Percentiles rank a stretch among this genome's conserved stretches.
Conservation (phyloP, 1,140 invertebrate species). For the Listronotus oregonensis region DNA sequence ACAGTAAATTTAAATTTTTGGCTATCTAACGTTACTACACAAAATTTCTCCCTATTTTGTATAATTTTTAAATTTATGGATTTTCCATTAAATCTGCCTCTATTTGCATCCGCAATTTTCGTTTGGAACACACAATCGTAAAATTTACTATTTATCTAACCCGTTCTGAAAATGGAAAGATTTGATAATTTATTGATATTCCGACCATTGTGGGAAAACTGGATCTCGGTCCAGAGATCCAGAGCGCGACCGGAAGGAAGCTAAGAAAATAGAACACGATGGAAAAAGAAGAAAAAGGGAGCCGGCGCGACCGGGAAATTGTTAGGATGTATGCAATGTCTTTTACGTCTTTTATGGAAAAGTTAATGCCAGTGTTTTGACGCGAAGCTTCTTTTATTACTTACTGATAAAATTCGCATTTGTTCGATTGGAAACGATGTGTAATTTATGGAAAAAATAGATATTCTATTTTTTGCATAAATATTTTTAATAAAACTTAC, state of each 20-base stretch:
- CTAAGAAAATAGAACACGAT: conserved; percentile 6
- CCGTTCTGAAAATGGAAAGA: not conserved
- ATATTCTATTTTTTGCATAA: no score
- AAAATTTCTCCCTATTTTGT: no score
- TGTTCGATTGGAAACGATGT: no score
- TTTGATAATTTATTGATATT: conserved; percentile 4
- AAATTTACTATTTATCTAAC: conserved; percentile 9
- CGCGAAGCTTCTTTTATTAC: not conserved
- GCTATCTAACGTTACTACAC: no score
- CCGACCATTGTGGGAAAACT: not conserved
- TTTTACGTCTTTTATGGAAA: not conserved
- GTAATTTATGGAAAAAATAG: no score
- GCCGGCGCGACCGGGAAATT: not conserved
- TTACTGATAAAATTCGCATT: not conserved
- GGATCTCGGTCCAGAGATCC: not conserved
- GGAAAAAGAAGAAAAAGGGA: not conserved
- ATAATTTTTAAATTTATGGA: no score
- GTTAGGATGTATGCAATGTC: conserved; percentile 1
- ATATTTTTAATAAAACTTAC: no score
- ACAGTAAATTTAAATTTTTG: no score
- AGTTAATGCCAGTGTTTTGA: not conserved
- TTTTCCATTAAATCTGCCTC: no score
- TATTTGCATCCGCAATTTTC: not conserved
- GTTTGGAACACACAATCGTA: not conserved
- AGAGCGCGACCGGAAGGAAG: not conserved